Conservation (phyloP, 2,888 invertebrate genomes). For the Volucella zonaria region DNA sequence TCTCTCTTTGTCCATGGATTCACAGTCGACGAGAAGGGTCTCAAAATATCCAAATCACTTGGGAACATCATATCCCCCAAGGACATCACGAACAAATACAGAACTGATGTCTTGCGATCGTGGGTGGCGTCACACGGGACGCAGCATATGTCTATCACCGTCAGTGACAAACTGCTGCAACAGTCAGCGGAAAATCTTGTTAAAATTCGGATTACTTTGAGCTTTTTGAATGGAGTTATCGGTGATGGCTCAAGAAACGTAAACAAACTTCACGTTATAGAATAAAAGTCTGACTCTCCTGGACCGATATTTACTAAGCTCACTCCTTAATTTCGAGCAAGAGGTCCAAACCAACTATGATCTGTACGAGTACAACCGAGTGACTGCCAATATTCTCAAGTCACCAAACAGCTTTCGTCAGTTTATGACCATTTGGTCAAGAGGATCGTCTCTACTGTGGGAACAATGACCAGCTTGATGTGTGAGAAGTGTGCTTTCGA, state of each 20-base stretch:
- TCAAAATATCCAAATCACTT: slow-evolving; percentile 99
- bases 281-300: slow-evolving; percentile 83
- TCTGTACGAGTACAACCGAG: slow-evolving; percentile 85
- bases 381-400: slow-evolving; percentile 84
- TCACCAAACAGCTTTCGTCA: slow-evolving; percentile 89
- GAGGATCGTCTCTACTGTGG: slow-evolving; percentile 94
- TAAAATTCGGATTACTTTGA: slow-evolving; percentile 90
- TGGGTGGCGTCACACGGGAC: slow-evolving; percentile 96
- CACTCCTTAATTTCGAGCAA: slow-evolving; percentile 82
- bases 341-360: slow-evolving; percentile 83
- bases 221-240: slow-evolving; percentile 90
- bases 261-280: slow-evolving; percentile 78
- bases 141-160: slow-evolving; percentile 90
- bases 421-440: slow-evolving; percentile 90
- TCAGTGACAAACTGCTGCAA: slow-evolving; percentile 89
- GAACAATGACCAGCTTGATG: slow-evolving; percentile 84
- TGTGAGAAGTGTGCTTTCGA: slow-evolving; percentile 87
- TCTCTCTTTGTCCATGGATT: slow-evolving; percentile 97
- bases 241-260: slow-evolving; percentile 75
- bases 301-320: slow-evolving; percentile 90
- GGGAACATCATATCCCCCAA: slow-evolving; percentile 97
- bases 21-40: slow-evolving; percentile 94
- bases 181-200: slow-evolving; percentile 89
- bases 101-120: slow-evolving; percentile 94
- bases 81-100: slow-evolving; percentile 87